phyloP scores from a whole-genome alignment of 2,113 vertebrate genomes.

The rabbit (Oryctolagus cuniculus) region mOryCun1.1 NC_091448.1:10809001-10809500 shows the following conservation, averaged over 20 bases:
- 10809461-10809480: not conserved
- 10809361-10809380: not conserved
- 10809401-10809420: not conserved
- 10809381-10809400: not conserved
- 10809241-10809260: not conserved
- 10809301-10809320: not conserved
- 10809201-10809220: not conserved
- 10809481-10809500: not conserved
- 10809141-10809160: too few species aligned
- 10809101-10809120: not conserved
- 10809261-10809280: not conserved
- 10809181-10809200: not conserved
- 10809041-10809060: not conserved
- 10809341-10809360: not conserved
- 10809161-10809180: too few species aligned
- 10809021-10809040: not conserved
- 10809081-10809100: not conserved
- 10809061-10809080: not conserved
- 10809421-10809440: not conserved
- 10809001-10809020: not conserved
- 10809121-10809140: too few species aligned
- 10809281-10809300: not conserved
- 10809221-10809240: not conserved
- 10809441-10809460: not conserved
- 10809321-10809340: not conserved